Conservation (phyloP, 2,113 vertebrate genomes). For the Pollimyrus isidori region DNA sequence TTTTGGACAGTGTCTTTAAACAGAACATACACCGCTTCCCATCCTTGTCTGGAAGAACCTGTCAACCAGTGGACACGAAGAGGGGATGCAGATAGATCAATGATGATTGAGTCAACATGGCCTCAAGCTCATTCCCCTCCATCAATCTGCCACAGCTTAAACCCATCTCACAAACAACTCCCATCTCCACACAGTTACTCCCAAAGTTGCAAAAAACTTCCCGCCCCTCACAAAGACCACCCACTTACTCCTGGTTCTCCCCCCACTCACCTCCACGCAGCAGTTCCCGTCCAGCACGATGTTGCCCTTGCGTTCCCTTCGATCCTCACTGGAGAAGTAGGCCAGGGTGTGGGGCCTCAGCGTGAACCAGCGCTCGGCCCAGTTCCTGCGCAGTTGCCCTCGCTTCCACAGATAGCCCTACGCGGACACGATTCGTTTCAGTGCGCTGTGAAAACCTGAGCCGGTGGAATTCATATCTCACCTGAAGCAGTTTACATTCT, state of each 20-base stretch:
- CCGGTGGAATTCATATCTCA: neutral
- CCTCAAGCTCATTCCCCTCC: neutral
- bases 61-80: neutral
- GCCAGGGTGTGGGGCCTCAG: constrained; percentile 76
- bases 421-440: neutral
- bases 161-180: neutral
- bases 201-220: neutral
- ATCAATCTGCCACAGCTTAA: neutral
- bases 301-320: constrained; percentile 81
- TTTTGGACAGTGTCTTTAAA: constrained; percentile 81
- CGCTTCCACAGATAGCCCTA: constrained; percentile 94
- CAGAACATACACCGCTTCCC: constrained; percentile 96
- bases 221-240: neutral
- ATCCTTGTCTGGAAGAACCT: constrained; percentile 83
- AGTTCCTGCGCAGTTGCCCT: constrained; percentile 86
- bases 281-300: constrained; percentile 79
- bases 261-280: constrained; percentile 77
- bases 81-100: neutral
- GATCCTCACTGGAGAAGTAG: constrained; percentile 81
- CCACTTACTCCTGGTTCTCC: neutral
- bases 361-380: constrained; percentile 90
- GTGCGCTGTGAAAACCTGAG: neutral
- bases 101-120: neutral
- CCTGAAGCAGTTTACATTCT: neutral
- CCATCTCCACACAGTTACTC: neutral